These are phyloP conservation scores for Eleutherodactylus coqui DNA, from an alignment of 2,797 vertebrate genomes.

Conservation along the genomic window DNA sequence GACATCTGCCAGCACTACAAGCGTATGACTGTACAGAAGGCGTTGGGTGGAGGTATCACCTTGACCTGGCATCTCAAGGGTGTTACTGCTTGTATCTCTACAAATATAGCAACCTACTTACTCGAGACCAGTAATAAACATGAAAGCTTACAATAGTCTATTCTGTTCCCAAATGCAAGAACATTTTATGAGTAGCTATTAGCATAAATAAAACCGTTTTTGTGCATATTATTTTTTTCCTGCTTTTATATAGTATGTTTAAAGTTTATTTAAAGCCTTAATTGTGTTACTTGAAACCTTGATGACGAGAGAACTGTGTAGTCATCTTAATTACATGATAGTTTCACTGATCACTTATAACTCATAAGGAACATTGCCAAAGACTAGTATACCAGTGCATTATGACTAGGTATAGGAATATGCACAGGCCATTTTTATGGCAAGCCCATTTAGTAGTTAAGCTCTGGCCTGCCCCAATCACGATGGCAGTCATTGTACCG, in stretches of 20 bases:
- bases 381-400: too few relatives aligned
- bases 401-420: not conserved
- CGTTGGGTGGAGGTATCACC: not conserved
- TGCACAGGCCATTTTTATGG: too few relatives aligned
- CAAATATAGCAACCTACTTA: slow-evolving; percentile 1
- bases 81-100: not conserved
- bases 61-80: slow-evolving; percentile 20
- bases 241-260: too few relatives aligned
- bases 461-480: too few relatives aligned
- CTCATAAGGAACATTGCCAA: not conserved
- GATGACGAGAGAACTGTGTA: not conserved
- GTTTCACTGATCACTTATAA: not conserved
- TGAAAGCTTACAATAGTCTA: not conserved
- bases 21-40: not conserved
- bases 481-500: too few relatives aligned
- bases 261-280: too few relatives aligned
- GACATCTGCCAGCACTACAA: not conserved
- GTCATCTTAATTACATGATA: not conserved
- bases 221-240: too few relatives aligned
- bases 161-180: not conserved
- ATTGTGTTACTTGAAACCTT: too few relatives aligned
- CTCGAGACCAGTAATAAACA: not conserved
- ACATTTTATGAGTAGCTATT: not conserved
- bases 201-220: not conserved
- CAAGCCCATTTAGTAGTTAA: not conserved